These are phyloP conservation scores for Podiceps cristatus DNA, from an alignment of 2,113 vertebrate genomes.

Conservation along the genomic window DNA sequence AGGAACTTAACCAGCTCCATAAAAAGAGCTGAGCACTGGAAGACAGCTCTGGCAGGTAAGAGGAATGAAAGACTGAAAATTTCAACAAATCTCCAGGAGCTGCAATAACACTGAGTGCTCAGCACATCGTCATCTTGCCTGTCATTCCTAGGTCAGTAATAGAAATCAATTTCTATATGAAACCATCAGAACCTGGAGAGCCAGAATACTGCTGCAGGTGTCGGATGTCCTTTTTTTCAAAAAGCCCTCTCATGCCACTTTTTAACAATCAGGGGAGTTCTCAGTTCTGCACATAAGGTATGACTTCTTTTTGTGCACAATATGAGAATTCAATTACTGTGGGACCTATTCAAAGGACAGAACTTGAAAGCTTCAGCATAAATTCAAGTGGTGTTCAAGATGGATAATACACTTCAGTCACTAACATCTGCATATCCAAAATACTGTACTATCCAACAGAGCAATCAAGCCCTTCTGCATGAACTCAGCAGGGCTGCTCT, in stretches of 20 bases:
- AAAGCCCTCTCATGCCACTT: slow-evolving; percentile 19
- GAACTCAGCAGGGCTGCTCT: not conserved
- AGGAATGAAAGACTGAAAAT: slow-evolving; percentile 7
- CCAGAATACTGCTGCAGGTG: slow-evolving; percentile 34
- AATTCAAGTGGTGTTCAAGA: slow-evolving; percentile 43
- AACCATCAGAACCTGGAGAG: slow-evolving; percentile 1
- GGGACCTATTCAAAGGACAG: slow-evolving; percentile 21
- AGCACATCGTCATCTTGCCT: slow-evolving; percentile 1
- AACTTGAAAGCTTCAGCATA: slow-evolving; percentile 18
- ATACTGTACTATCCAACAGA: not conserved
- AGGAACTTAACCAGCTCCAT: not conserved
- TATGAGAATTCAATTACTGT: slow-evolving; percentile 37
- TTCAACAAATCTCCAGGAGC: slow-evolving; percentile 25
- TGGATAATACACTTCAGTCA: not conserved
- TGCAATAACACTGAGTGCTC: not conserved
- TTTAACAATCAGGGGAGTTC: slow-evolving; percentile 6
- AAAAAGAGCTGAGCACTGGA: not conserved
- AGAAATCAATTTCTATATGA: slow-evolving; percentile 51
- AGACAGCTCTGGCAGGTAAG: slow-evolving; percentile 9
- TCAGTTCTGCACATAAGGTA: not conserved
- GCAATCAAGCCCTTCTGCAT: slow-evolving; percentile 5
- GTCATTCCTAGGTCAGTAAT: slow-evolving; percentile 15
- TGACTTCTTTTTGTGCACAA: not conserved
- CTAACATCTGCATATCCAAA: slow-evolving; percentile 52
- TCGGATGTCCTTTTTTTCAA: not conserved